phyloP scores from a whole-genome alignment of 2,113 vertebrate genomes.

The Melanerpes formicivorus region DNA sequence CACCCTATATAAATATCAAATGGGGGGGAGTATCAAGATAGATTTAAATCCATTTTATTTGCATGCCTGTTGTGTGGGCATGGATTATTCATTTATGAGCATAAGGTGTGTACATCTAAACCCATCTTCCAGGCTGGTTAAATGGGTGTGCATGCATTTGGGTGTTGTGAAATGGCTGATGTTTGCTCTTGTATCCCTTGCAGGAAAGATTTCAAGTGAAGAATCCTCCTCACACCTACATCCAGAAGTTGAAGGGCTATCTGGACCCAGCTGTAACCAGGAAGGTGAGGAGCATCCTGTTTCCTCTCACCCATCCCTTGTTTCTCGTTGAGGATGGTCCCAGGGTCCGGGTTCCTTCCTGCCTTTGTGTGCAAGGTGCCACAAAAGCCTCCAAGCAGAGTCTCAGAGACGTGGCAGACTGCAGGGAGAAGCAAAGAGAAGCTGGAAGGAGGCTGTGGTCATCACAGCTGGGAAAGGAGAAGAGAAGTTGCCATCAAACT shows the following conservation, averaged over 20 bases:
- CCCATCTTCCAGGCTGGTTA: rapidly evolving
- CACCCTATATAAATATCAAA: neutral
- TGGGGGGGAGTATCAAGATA: neutral
- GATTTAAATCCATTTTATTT: neutral
- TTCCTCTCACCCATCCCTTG: neutral
- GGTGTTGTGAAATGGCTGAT: neutral
- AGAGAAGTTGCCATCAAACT: neutral
- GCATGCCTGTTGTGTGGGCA: neutral
- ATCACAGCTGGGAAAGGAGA: neutral
- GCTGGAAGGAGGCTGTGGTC: neutral
- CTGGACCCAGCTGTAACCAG: conserved; percentile 94
- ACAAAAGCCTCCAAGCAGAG: neutral
- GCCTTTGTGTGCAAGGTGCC: neutral
- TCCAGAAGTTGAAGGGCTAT: conserved; percentile 94
- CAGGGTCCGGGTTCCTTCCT: neutral
- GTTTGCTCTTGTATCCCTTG: conserved; percentile 12
- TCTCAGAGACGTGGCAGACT: neutral
- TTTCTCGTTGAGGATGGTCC: neutral
- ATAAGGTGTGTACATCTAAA: neutral
- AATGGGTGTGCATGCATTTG: neutral
- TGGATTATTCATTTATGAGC: neutral
- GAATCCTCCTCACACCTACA: conserved; percentile 96
- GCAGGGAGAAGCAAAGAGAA: neutral
- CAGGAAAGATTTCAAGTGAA: conserved; percentile 99
- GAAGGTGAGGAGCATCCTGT: conserved; percentile 85